These are phyloP conservation scores for Drosophila arawakana DNA, from an alignment of 1,140 invertebrate genomes.

Conservation along the genomic window DNA sequence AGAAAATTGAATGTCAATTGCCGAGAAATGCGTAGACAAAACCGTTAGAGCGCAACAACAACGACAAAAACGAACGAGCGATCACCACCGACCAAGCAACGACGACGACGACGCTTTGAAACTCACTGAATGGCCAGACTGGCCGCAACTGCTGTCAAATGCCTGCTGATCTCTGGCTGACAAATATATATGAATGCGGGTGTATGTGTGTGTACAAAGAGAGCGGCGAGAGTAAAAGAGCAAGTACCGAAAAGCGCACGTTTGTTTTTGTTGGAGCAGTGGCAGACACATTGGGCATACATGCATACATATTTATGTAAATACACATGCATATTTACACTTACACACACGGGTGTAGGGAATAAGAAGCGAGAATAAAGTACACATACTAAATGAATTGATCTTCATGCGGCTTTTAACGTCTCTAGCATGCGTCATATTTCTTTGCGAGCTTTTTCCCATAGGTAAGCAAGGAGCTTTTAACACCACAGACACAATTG, in stretches of 20 bases:
- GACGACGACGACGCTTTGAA: conserved; percentile 71
- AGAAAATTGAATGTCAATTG: conserved; percentile 48
- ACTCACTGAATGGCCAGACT: conserved; percentile 66
- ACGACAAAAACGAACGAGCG: conserved; percentile 42
- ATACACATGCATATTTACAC: not conserved
- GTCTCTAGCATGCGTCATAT: conserved; percentile 64
- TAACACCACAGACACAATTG: conserved; percentile 28
- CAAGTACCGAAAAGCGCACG: conserved; percentile 38
- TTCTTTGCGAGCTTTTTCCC: conserved; percentile 51
- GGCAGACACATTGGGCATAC: conserved; percentile 14
- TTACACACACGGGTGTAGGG: conserved; percentile 5
- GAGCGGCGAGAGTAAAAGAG: conserved; percentile 31
- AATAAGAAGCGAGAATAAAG: conserved; percentile 60
- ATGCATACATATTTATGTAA: not conserved
- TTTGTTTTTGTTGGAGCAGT: conserved; percentile 39
- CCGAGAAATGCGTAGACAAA: conserved; percentile 56
- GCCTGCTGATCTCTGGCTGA: conserved; percentile 47
- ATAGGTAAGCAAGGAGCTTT: conserved; percentile 59
- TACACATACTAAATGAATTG: conserved; percentile 59
- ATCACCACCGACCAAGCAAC: conserved; percentile 47
- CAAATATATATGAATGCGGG: conserved; percentile 26
- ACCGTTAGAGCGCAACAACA: conserved; percentile 57
- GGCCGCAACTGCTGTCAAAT: conserved; percentile 28
- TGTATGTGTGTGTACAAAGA: not conserved
- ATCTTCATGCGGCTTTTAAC: conserved; percentile 49